A percentile compares a stretch with the other conserved stretches of the same genome.
Conservation (phyloP, 2,888 invertebrate genomes). For the Deilephila porcellus region DNA sequence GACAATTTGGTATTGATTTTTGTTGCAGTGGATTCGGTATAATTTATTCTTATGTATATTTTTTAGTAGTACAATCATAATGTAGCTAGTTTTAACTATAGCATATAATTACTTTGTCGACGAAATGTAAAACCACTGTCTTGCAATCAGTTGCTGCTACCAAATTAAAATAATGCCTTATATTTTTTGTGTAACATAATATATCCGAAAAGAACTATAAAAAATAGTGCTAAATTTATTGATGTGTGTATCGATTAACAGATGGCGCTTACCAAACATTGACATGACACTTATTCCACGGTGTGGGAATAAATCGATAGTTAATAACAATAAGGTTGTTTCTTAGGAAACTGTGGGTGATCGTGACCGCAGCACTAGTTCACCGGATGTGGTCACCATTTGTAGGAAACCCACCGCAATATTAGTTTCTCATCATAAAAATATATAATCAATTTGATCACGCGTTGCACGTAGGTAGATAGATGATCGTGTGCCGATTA, state of each 20-base stretch:
- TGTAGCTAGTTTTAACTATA: too few species aligned
- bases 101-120: too few species aligned
- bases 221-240: too few species aligned
- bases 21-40: background rate
- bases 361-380: conserved; percentile 49
- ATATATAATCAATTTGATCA: conserved; percentile 35
- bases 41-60: too few species aligned
- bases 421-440: conserved; percentile 46
- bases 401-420: conserved; percentile 46
- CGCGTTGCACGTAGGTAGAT: conserved; percentile 5
- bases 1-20: background rate
- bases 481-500: background rate
- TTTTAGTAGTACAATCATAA: too few species aligned
- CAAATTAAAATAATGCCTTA: too few species aligned
- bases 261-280: background rate
- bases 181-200: too few species aligned
- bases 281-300: background rate
- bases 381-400: conserved; percentile 59
- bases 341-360: conserved; percentile 36
- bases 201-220: too few species aligned
- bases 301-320: conserved; percentile 36
- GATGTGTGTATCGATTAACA: background rate
- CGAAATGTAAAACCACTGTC: too few species aligned
- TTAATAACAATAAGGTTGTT: conserved; percentile 40
- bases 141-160: too few species aligned